Evolutionary conservation across 2,113 vertebrate species (phyloP), one percentile per base, ranked within the genome.

Genomic region (Xyliphius kryptos): DNA sequence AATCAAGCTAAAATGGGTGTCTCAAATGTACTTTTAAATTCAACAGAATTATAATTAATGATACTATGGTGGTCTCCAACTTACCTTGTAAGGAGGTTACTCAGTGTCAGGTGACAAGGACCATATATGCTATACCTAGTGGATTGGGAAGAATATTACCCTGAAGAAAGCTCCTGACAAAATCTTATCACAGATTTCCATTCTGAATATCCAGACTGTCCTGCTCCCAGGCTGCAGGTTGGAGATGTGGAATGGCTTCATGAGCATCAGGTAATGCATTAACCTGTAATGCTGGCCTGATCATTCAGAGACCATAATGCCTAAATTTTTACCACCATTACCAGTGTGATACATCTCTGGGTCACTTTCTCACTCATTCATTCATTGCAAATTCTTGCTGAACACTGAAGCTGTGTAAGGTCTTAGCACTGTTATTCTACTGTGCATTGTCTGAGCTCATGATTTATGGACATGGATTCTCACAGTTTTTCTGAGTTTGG

Each of bases 271-370:
- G 52, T 21, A 32, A 46, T 17, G 46, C 37, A n/a, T n/a, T n/a
- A n/a, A n/a, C 32, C 15, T 49, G 6, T 36, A 20, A 49, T 1
- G 6, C 22, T 2, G 10, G 20, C 3, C 13, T 20, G 6, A 14
- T 20, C 38, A 44, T 21, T 12, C 38, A 43, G 13, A n/a, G 13
- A 9, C 44, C 56, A 44, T 17, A 44, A 8, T 20, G 16, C 13
- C 37, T 13, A 41, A n/a, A 41, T 36, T 22, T 57, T 57, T 15
- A n/a, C n/a, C n/a, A 56, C 19, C 17, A 56, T 20, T n/a, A 41
- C 17, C 37, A 16, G 36, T 26, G n/a, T 12, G 32, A 56, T 19
- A 56, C 36, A 40, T 21, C 43, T 41, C 17, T 41, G 17, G 11
- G 40, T 21, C 54, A 41, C 16, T 56, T 41, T 13, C 16, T 41